Conservation (phyloP, 2,888 invertebrate genomes). For the Polydrusus pterygomalis region DNA sequence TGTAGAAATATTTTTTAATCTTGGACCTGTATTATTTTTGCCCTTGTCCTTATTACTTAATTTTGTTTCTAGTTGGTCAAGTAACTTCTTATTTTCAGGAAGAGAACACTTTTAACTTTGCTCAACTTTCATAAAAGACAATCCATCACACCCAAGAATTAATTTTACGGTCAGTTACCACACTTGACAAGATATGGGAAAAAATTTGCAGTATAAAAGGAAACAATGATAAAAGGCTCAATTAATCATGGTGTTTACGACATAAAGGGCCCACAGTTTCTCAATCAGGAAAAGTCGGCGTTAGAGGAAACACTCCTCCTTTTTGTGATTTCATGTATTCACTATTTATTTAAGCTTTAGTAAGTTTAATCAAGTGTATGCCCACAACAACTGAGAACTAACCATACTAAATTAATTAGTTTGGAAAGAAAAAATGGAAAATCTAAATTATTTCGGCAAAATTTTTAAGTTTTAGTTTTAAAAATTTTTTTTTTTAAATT, state of each 20-base stretch:
- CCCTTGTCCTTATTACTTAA: too few species aligned
- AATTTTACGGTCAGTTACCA: not conserved
- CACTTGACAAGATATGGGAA: not conserved
- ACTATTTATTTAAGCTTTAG: not conserved
- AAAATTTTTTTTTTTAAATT: too few species aligned
- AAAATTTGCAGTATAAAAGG: not conserved
- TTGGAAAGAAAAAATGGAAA: too few species aligned
- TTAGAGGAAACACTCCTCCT: not conserved
- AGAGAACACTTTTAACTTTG: not conserved
- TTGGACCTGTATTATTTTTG: too few species aligned
- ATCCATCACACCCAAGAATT: conserved; percentile 3
- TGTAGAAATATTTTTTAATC: too few species aligned
- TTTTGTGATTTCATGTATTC: not conserved
- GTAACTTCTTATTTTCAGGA: too few species aligned
- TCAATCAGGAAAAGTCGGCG: not conserved
- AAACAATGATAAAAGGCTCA: not conserved
- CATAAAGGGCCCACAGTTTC: not conserved
- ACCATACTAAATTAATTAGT: too few species aligned
- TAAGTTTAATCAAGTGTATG: not conserved
- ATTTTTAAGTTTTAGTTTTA: too few species aligned
- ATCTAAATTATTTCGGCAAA: too few species aligned
- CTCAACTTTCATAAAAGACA: not conserved
- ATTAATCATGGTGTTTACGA: conserved; percentile 6
- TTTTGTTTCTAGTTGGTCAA: too few species aligned
- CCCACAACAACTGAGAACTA: too few species aligned